A percentile compares a stretch with the other conserved stretches of the same genome.
Evolutionary conservation across 2,113 vertebrate genomes (phyloP).

Genomic region (Oenanthe melanoleuca): DNA sequence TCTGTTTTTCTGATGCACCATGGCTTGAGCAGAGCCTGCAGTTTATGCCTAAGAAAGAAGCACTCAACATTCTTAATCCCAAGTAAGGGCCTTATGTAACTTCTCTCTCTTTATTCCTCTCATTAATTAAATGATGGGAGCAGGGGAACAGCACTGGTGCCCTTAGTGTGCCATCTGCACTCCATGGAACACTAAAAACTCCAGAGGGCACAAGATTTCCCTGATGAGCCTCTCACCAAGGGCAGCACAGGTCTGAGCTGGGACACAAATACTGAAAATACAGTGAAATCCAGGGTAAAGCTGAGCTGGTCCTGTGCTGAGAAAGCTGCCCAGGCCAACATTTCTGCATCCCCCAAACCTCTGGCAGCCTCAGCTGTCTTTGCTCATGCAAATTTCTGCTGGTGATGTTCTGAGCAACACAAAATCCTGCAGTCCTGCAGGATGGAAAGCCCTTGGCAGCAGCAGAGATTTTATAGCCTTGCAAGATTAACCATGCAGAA

Average conservation of each 20-base stretch:
- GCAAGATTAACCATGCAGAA: background rate
- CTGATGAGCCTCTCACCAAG: background rate
- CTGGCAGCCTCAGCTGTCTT: background rate
- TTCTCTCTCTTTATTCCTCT: background rate
- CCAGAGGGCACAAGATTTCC: background rate
- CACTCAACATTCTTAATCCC: background rate
- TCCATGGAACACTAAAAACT: background rate
- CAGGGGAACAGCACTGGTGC: too few relatives aligned
- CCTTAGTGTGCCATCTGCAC: background rate
- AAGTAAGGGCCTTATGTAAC: background rate
- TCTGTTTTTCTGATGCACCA: background rate
- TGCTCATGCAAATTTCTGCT: background rate
- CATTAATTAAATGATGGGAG: background rate
- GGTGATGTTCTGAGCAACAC: fast-evolving
- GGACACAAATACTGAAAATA: background rate
- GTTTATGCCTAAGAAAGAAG: background rate
- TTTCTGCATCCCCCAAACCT: background rate
- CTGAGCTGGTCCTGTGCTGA: background rate
- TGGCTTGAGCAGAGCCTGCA: background rate
- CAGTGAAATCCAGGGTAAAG: background rate
- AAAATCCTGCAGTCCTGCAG: background rate
- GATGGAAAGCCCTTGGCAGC: background rate
- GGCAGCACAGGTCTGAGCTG: background rate
- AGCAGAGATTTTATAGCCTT: background rate
- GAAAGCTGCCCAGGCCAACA: background rate